phyloP scores from a whole-genome alignment of 1,140 invertebrate species.

The Brachionus rotundiformis region DNA sequence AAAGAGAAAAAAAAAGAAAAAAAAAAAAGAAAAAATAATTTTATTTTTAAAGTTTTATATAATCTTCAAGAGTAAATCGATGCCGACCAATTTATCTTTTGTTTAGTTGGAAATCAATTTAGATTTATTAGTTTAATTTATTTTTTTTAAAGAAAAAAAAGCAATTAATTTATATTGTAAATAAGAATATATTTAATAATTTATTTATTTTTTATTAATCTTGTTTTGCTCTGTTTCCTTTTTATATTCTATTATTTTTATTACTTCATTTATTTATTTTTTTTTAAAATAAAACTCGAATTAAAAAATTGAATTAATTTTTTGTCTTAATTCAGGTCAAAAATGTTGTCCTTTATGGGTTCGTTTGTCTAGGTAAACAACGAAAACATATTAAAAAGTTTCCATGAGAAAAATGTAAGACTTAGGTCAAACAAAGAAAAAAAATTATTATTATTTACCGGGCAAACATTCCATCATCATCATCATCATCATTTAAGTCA shows the following conservation, averaged over 20 bases:
- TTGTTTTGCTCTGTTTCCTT: conserved; percentile 7
- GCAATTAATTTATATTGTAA: neutral
- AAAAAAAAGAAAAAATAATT: neutral
- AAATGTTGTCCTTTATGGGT: neutral
- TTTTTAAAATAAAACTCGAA: neutral
- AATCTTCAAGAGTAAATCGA: neutral
- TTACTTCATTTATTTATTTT: conserved; percentile 18
- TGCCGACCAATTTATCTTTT: conserved; percentile 30
- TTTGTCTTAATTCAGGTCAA: neutral
- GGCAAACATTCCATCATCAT: neutral
- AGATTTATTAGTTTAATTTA: neutral
- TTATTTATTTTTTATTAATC: neutral
- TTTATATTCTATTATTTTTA: neutral
- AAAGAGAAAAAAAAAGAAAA: too few relatives aligned
- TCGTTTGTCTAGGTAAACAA: neutral
- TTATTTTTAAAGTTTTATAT: neutral
- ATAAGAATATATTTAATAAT: neutral
- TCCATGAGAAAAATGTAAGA: neutral
- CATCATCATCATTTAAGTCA: neutral
- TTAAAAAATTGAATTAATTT: neutral
- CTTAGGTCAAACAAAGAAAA: neutral
- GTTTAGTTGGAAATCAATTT: conserved; percentile 10
- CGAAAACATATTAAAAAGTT: neutral
- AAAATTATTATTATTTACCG: neutral
- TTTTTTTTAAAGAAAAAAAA: conserved; percentile 15